Percentiles rank a stretch among this genome's conserved stretches.
Conservation (phyloP, 2,797 vertebrate genomes). For the Graptemys geographica region DNA sequence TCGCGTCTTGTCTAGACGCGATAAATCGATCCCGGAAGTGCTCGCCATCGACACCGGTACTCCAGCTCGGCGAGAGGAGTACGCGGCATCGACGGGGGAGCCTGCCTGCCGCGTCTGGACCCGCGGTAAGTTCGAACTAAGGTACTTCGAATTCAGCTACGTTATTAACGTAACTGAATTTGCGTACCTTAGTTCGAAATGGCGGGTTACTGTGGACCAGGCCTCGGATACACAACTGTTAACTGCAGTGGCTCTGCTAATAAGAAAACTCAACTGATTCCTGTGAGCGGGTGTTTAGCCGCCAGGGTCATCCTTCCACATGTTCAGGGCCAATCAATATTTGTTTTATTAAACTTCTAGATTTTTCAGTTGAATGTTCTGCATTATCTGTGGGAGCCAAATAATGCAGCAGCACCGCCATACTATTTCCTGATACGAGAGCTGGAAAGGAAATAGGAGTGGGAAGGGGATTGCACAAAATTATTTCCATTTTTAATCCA, state of each 20-base stretch:
- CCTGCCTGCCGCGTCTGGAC: no score
- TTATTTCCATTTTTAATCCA: neutral
- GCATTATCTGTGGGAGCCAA: neutral
- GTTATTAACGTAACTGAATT: no score
- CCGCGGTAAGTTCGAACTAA: no score
- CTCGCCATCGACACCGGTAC: no score
- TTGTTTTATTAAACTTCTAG: neutral
- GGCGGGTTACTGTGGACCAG: no score
- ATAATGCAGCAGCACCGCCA: neutral
- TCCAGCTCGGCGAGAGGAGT: no score
- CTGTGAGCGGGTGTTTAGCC: neutral
- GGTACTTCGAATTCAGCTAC: no score
- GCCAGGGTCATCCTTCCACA: neutral
- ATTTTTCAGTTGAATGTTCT: neutral
- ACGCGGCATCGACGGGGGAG: no score
- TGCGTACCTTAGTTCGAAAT: no score
- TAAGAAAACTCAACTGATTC: neutral
- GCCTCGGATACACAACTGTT: neutral
- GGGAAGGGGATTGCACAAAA: neutral
- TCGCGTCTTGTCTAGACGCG: no score
- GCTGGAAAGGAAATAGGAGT: neutral
- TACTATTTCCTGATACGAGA: neutral
- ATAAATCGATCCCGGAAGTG: no score
- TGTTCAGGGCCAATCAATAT: accelerated
- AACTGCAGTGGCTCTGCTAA: neutral